A percentile compares a stretch with the other conserved stretches of the same genome.
phyloP scores from a whole-genome alignment of 1,140 invertebrate genomes.

The Leptopilina clavipes region DNA sequence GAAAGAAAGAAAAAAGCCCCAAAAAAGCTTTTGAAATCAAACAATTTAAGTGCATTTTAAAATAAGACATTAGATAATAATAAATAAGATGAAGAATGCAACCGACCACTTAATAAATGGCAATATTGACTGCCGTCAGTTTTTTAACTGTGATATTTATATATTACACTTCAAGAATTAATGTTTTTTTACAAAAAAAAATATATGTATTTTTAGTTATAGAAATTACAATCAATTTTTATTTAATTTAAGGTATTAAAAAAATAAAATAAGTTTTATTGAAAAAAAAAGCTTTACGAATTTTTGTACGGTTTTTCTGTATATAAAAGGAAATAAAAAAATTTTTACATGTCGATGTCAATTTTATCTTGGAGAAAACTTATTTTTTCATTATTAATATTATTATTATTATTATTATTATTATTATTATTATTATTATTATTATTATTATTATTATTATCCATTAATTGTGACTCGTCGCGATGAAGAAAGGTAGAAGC shows the following conservation, averaged over 20 bases:
- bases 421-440: too few relatives aligned
- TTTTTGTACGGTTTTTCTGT: constrained; percentile 1
- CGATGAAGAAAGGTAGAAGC: too few relatives aligned
- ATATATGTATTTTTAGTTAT: constrained; percentile 11
- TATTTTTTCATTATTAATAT: too few relatives aligned
- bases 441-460: too few relatives aligned
- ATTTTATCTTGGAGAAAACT: too few relatives aligned
- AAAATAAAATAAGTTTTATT: constrained; percentile 6
- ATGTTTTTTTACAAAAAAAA: background rate
- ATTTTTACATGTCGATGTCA: background rate
- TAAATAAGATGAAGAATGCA: background rate
- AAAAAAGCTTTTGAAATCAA: background rate
- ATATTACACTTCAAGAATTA: constrained; percentile 42
- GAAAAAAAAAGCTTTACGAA: background rate
- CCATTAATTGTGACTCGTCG: too few relatives aligned
- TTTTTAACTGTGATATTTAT: constrained; percentile 72
- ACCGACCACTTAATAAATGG: constrained; percentile 28
- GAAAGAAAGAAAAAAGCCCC: too few relatives aligned
- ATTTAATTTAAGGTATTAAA: constrained; percentile 4
- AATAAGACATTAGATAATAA: background rate
- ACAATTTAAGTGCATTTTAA: constrained; percentile 8
- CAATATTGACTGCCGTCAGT: constrained; percentile 57
- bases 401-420: too few relatives aligned
- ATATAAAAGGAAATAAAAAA: constrained; percentile 28
- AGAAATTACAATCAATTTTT: constrained; percentile 32